Evolutionary conservation across 2,888 invertebrate genomes (phyloP).

Genomic region (Ommatoiulus sabulosus): DNA sequence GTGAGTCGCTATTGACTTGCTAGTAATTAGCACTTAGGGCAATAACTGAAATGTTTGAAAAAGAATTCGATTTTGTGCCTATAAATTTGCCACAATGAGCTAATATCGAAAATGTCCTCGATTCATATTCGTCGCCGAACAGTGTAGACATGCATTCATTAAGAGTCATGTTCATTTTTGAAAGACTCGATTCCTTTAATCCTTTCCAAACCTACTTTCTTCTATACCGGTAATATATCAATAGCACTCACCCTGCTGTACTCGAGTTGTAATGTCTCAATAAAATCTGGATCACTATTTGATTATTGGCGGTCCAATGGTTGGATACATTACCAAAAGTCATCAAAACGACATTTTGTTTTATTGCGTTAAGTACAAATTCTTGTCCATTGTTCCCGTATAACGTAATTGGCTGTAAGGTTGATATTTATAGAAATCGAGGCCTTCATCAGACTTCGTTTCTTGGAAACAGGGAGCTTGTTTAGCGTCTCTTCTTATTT

Average conservation of each 20-base stretch:
- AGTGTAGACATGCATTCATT: too few species aligned
- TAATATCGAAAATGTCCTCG: too few species aligned
- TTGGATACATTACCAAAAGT: conserved; percentile 10
- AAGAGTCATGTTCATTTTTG: too few species aligned
- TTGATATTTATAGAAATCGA: conserved; percentile 23
- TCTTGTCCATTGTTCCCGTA: neutral
- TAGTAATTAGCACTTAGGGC: neutral
- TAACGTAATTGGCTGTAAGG: conserved; percentile 17
- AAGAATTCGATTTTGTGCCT: too few species aligned
- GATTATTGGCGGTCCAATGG: conserved; percentile 17
- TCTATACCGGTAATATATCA: too few species aligned
- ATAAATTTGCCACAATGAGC: too few species aligned
- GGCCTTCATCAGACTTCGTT: neutral
- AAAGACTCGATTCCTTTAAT: too few species aligned
- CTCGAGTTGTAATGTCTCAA: neutral
- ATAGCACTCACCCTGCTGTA: neutral
- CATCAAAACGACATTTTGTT: conserved; percentile 30
- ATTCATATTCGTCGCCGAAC: too few species aligned
- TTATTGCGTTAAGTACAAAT: conserved; percentile 24
- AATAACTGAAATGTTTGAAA: too few species aligned
- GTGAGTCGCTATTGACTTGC: neutral
- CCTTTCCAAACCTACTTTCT: too few species aligned
- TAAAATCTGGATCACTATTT: conserved; percentile 3
- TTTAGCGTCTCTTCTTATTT: neutral
- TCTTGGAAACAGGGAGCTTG: neutral